phyloP scores from a whole-genome alignment of 2,113 vertebrate species.

The Lepidothrix coronata region DNA sequence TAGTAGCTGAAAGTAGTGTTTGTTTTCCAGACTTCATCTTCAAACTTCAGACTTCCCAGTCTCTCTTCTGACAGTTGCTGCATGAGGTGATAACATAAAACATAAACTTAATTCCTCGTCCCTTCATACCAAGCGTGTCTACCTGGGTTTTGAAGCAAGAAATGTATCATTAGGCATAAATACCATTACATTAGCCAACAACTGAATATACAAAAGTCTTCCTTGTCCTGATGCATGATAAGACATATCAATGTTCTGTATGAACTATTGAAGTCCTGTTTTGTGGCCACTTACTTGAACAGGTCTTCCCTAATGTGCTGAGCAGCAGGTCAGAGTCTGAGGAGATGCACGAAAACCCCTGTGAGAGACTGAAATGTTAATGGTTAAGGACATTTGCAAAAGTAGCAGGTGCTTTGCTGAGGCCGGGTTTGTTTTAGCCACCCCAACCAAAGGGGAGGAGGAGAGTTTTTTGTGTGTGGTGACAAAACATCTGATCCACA shows the following conservation, averaged over 20 bases:
- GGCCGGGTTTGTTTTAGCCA: neutral
- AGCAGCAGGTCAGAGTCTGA: neutral
- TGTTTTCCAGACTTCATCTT: neutral
- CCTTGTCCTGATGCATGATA: neutral
- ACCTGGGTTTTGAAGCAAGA: neutral
- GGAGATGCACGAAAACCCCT: neutral
- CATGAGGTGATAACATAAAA: neutral
- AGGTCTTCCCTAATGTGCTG: neutral
- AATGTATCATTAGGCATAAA: neutral
- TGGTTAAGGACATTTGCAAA: neutral
- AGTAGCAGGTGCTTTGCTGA: neutral
- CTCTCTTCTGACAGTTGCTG: neutral
- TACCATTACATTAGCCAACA: neutral
- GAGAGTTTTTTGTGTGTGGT: neutral
- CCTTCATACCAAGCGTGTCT: neutral
- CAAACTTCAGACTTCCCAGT: neutral
- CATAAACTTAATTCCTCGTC: neutral
- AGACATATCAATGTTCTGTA: neutral
- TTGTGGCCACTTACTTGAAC: neutral
- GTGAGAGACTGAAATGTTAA: neutral
- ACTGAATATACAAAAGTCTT: neutral
- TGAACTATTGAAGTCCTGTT: neutral
- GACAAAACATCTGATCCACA: neutral
- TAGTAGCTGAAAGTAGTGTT: neutral
- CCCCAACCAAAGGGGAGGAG: accelerated